Conservation (phyloP, 2,888 invertebrate species). For the Opisthograptis luteolata region DNA sequence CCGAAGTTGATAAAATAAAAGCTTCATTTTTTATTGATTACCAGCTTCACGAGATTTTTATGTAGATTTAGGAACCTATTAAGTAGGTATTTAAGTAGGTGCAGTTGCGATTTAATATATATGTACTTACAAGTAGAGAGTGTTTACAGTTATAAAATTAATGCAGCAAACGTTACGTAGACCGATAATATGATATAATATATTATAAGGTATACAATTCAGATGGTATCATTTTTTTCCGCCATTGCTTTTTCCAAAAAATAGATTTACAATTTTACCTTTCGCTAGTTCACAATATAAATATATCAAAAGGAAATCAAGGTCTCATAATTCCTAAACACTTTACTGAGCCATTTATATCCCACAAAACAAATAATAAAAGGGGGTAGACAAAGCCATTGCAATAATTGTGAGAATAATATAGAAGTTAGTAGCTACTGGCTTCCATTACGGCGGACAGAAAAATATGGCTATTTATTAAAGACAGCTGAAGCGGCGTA, state of each 20-base stretch:
- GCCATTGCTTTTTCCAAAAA: too few relatives aligned
- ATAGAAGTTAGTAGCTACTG: slow-evolving; percentile 51
- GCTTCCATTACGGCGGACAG: slow-evolving; percentile 52
- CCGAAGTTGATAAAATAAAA: slow-evolving; percentile 33
- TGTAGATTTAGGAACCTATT: slow-evolving; percentile 1
- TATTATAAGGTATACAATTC: too few relatives aligned
- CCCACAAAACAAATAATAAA: slow-evolving; percentile 50
- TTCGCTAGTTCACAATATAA: slow-evolving; percentile 14
- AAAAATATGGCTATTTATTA: slow-evolving; percentile 68
- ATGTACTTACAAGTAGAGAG: too few relatives aligned
- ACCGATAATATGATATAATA: too few relatives aligned
- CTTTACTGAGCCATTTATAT: slow-evolving; percentile 41
- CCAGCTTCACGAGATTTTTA: background rate
- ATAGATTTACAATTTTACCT: slow-evolving; percentile 1
- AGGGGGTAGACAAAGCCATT: slow-evolving; percentile 47
- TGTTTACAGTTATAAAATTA: too few relatives aligned
- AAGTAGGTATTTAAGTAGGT: too few relatives aligned
- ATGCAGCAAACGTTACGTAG: too few relatives aligned
- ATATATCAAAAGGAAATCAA: slow-evolving; percentile 15
- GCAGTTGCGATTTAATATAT: too few relatives aligned
- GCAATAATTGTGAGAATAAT: slow-evolving; percentile 60
- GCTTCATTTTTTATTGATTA: slow-evolving; percentile 14
- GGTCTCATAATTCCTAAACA: slow-evolving; percentile 38
- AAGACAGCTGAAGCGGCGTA: slow-evolving; percentile 57
- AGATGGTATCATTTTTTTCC: too few relatives aligned